Base-by-base conservation (phyloP, 2,797 vertebrate genomes). In the Yasuhikotakia modesta region DNA sequence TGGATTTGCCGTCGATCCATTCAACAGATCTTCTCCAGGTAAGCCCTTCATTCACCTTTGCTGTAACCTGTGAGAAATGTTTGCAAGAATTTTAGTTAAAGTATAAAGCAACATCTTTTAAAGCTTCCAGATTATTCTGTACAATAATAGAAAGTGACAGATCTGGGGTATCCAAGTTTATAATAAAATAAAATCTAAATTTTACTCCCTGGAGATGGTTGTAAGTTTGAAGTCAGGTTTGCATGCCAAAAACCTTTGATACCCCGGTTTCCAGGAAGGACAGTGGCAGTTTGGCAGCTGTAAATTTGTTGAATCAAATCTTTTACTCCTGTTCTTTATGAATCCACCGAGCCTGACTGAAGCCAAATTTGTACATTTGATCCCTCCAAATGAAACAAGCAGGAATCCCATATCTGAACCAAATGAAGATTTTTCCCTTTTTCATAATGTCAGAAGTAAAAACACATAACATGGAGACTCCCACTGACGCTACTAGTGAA, bases 1-100 rank as follows among this genome's bases (percentile, higher is more conserved):
- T 82, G 94, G 90, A 82, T 94, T 94, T 87, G 90, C 94, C 79
- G 88, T 92, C 85, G 88, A 92, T 90, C 81, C 90, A 84, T 82
- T 90, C 90, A 93, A 88, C 90, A 89, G 88, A 85, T 90, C 93
- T 79, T 84, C 89, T 85, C 82, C 91, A 92, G 88, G 91, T 94
- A 91, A 88, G 83, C 60, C 30, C 39, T 30, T 14, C 46, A 32
- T 27, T 85, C 77, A 50, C 19, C 45, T 69, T 19, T 21, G 12
- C 22, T 24, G n/a, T 55, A 32, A 4, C 5, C 16, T 32, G 27
- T 55, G 17, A 73, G 17, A 55, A 3, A 57, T 30, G 10, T 43
- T 10, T 5, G 45, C 52, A 46, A 22, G 4, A 22, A 45, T 76
- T 68, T 30, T 30, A 60, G 66, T n/a, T 27, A 11, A 8, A 46